phyloP scores from a whole-genome alignment of 2,888 invertebrate species.

The Trilocha varians region DNA sequence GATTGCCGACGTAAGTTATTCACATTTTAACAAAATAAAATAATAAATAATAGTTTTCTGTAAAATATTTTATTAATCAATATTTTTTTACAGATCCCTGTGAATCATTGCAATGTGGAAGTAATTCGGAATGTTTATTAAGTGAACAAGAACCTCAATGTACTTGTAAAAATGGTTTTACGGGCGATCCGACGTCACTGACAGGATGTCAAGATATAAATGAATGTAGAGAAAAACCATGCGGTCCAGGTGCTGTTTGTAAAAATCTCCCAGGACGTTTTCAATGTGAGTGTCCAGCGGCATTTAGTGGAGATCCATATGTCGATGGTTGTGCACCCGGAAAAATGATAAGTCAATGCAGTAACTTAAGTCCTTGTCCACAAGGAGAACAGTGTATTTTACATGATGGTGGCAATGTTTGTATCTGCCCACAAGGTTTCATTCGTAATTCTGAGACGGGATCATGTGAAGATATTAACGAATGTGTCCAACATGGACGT shows the following conservation, averaged over 20 bases:
- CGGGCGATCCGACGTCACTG: slow-evolving; percentile 76
- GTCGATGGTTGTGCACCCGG: slow-evolving; percentile 81
- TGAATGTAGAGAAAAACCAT: slow-evolving; percentile 87
- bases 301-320: slow-evolving; percentile 86
- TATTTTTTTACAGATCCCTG: slow-evolving; percentile 82
- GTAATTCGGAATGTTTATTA: slow-evolving; percentile 91
- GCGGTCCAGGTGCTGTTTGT: slow-evolving; percentile 89
- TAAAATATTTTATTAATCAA: neutral
- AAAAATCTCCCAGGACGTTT: slow-evolving; percentile 90
- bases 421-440: slow-evolving; percentile 91
- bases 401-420: slow-evolving; percentile 86
- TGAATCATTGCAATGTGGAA: slow-evolving; percentile 86
- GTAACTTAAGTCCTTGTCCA: slow-evolving; percentile 83
- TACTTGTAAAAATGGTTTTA: slow-evolving; percentile 86
- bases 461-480: slow-evolving; percentile 88
- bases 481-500: slow-evolving; percentile 84
- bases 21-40: neutral
- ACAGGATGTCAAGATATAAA: slow-evolving; percentile 90
- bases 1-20: slow-evolving; percentile 88
- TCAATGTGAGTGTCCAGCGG: slow-evolving; percentile 90
- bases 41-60: no score
- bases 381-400: slow-evolving; percentile 88
- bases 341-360: slow-evolving; percentile 79
- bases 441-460: slow-evolving; percentile 81
- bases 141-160: slow-evolving; percentile 88